Percentiles rank a stretch among this genome's conserved stretches.
Conservation (phyloP, 2,797 vertebrate genomes). For the Allobates femoralis region DNA sequence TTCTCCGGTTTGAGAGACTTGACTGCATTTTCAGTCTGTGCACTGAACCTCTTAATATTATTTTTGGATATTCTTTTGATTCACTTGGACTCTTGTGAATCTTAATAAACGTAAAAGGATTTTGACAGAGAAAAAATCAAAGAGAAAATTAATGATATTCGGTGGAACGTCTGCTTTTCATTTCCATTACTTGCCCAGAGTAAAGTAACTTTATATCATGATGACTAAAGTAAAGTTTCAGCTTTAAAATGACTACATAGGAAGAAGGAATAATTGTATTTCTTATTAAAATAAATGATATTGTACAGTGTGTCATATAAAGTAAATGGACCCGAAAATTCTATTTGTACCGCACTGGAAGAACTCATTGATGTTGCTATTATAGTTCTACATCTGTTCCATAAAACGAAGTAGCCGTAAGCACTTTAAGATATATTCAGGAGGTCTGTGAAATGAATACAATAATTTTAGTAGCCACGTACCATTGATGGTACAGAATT, state of each 20-base stretch:
- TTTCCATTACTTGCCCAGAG: conserved; percentile 11
- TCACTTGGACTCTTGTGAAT: conserved; percentile 41
- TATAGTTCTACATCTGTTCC: background rate
- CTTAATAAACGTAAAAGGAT: conserved; percentile 44
- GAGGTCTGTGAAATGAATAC: background rate
- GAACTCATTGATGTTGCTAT: conserved; percentile 7
- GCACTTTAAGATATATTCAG: background rate
- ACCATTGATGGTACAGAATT: background rate
- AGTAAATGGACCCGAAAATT: conserved; percentile 7
- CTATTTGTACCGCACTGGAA: conserved; percentile 14
- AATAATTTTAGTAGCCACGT: background rate
- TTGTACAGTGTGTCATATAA: conserved; percentile 6
- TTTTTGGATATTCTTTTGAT: conserved; percentile 53
- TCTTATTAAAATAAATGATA: conserved; percentile 36
- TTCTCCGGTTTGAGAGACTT: conserved; percentile 18
- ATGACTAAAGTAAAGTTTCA: conserved; percentile 11
- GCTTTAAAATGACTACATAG: background rate
- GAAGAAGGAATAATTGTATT: conserved; percentile 24
- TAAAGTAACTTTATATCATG: conserved; percentile 36
- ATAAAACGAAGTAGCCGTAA: background rate
- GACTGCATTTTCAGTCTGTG: conserved; percentile 8
- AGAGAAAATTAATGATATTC: conserved; percentile 25
- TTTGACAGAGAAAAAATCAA: conserved; percentile 8
- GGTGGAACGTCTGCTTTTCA: background rate
- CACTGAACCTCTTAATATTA: conserved; percentile 36